These are phyloP conservation scores for Volucella inflata DNA, from an alignment of 2,888 invertebrate species.

Conservation along the genomic window DNA sequence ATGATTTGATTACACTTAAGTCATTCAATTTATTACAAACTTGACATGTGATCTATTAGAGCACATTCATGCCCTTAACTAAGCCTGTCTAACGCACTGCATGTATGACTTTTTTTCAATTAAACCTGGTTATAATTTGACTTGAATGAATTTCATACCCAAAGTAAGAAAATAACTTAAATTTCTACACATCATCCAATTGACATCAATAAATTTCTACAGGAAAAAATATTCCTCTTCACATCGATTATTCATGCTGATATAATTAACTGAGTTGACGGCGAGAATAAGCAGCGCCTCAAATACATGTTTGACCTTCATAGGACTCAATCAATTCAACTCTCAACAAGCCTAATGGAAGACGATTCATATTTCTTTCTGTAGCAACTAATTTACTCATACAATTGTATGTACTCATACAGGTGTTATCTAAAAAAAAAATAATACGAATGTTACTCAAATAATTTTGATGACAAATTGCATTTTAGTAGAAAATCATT, in stretches of 20 bases:
- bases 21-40: no score
- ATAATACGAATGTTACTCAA: background rate
- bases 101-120: background rate
- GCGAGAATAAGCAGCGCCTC: slow-evolving; percentile 10
- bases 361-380: background rate
- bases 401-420: no score
- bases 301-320: slow-evolving; percentile 57
- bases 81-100: no score
- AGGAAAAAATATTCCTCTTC: slow-evolving; percentile 38
- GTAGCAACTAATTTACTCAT: slow-evolving; percentile 11
- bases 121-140: slow-evolving; percentile 12
- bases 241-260: slow-evolving; percentile 58
- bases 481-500: background rate
- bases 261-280: slow-evolving; percentile 34
- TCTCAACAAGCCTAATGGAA: slow-evolving; percentile 17
- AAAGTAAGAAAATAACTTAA: background rate
- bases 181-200: slow-evolving; percentile 39
- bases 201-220: slow-evolving; percentile 53
- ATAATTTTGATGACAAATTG: background rate
- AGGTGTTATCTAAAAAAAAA: slow-evolving; percentile 3
- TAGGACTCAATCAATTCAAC: slow-evolving; percentile 54
- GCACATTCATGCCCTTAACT: no score
- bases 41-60: no score
- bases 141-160: background rate
- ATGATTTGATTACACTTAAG: no score